Evolutionary conservation across 1,140 invertebrate genomes (phyloP).

Genomic region (Drosophila ercepeae): DNA sequence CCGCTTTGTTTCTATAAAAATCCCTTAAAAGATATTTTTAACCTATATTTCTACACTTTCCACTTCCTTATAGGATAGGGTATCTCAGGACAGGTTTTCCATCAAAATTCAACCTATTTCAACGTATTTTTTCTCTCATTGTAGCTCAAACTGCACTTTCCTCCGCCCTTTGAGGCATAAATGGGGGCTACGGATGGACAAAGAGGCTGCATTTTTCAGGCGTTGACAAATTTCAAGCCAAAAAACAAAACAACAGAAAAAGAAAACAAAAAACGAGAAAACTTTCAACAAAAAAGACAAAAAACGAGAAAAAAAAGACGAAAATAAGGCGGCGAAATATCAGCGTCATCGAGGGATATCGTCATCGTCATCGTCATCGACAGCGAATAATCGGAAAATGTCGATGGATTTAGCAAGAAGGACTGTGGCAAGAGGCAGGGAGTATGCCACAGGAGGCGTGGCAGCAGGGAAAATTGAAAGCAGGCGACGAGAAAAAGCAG

Average conservation of each 20-base stretch:
- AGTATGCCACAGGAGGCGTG: background rate
- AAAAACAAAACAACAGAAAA: slow-evolving; percentile 58
- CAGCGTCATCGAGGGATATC: slow-evolving; percentile 20
- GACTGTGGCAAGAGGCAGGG: background rate
- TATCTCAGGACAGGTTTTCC: too few species aligned
- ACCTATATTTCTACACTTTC: too few species aligned
- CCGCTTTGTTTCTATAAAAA: too few species aligned
- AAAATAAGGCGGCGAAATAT: slow-evolving; percentile 40
- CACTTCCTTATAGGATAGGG: too few species aligned
- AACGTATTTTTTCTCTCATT: too few species aligned
- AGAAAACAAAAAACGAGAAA: slow-evolving; percentile 14
- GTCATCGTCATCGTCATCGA: slow-evolving; percentile 26
- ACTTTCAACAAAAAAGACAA: slow-evolving; percentile 2
- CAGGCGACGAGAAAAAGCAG: slow-evolving; percentile 3
- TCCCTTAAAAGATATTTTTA: too few species aligned
- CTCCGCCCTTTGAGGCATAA: too few species aligned
- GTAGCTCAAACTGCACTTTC: background rate
- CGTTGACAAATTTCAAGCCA: slow-evolving; percentile 73
- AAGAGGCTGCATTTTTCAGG: slow-evolving; percentile 60
- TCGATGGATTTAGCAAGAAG: slow-evolving; percentile 28
- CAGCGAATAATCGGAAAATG: slow-evolving; percentile 73
- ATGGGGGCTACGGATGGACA: background rate
- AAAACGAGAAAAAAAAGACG: slow-evolving; percentile 2
- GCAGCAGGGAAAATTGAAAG: slow-evolving; percentile 58
- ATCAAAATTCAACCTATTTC: too few species aligned